Percentiles rank a stretch among this genome's conserved stretches.
Conservation (phyloP, 2,888 invertebrate species). For the Tillus elongatus region DNA sequence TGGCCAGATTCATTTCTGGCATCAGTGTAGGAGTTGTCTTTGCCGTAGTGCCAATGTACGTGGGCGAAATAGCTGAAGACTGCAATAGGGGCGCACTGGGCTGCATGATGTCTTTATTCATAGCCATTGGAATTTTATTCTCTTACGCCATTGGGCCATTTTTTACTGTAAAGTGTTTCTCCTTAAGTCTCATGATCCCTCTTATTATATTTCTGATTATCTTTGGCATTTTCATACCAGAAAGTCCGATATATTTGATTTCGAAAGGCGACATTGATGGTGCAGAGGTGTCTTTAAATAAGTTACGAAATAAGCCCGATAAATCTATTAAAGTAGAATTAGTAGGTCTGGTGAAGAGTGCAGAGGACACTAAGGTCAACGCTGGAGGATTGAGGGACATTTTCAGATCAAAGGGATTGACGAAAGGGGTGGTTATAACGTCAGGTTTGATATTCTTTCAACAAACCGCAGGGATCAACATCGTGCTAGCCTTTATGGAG, state of each 20-base stretch:
- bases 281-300: constrained; percentile 54
- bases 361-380: constrained; percentile 38
- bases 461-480: constrained; percentile 70
- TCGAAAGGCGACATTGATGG: constrained; percentile 48
- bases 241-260: constrained; percentile 64
- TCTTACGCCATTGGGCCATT: constrained; percentile 15
- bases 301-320: constrained; percentile 53
- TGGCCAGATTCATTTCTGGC: constrained; percentile 51
- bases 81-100: constrained; percentile 68
- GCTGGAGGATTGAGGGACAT: constrained; percentile 41
- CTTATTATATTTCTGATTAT: constrained; percentile 39
- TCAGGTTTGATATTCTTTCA: constrained; percentile 73
- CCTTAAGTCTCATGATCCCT: constrained; percentile 2
- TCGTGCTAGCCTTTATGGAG: constrained; percentile 67
- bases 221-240: constrained; percentile 68
- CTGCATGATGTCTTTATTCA: constrained; percentile 64
- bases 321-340: constrained; percentile 55
- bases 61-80: constrained; percentile 71
- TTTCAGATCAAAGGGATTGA: constrained; percentile 46
- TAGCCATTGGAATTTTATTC: constrained; percentile 55
- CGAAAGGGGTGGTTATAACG: constrained; percentile 58
- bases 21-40: constrained; percentile 55
- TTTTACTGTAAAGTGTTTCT: constrained; percentile 11
- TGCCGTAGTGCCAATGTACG: constrained; percentile 68
- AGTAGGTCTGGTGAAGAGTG: constrained; percentile 33